phyloP scores from a whole-genome alignment of 2,797 vertebrate genomes.

The Hyperoplus immaculatus region DNA sequence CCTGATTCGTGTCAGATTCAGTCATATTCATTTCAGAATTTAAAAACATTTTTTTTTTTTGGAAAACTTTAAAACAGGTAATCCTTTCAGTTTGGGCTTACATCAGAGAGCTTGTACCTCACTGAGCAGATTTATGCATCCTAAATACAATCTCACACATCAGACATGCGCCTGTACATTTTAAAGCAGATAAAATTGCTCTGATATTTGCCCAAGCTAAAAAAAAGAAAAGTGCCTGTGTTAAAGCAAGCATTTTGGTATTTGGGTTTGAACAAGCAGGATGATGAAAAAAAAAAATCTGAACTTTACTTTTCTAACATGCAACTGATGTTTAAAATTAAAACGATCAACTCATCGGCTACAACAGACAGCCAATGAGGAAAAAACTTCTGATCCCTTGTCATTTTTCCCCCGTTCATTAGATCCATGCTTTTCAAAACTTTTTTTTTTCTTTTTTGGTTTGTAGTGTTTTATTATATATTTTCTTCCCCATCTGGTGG shows the following conservation, averaged over 20 bases:
- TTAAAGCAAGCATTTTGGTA: conserved; percentile 59
- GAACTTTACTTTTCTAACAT: conserved; percentile 30
- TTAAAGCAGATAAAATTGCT: conserved; percentile 32
- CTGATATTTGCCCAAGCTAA: conserved; percentile 59
- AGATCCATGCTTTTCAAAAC: conserved; percentile 46
- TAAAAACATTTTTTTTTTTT: conserved; percentile 30
- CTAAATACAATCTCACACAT: conserved; percentile 8
- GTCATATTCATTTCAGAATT: conserved; percentile 67
- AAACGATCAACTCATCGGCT: conserved; percentile 27
- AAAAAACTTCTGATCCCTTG: conserved; percentile 22
- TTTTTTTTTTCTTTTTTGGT: conserved; percentile 47
- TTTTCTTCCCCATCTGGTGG: conserved; percentile 19
- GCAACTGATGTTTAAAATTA: conserved; percentile 40
- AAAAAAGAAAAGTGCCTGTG: conserved; percentile 6
- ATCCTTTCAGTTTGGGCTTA: conserved; percentile 37
- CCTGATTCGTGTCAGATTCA: conserved; percentile 70
- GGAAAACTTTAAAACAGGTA: conserved; percentile 24
- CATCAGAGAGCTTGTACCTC: conserved; percentile 30
- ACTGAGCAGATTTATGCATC: conserved; percentile 3
- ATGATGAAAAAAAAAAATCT: conserved; percentile 37
- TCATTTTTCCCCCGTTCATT: conserved; percentile 21
- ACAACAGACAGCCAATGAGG: conserved; percentile 26
- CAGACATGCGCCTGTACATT: neutral
- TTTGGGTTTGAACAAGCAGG: conserved; percentile 55
- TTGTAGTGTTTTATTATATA: conserved; percentile 40